Evolutionary conservation across 2,113 vertebrate genomes (phyloP), one percentile per base, ranked within the genome.

Genomic region (Dipodomys ordii): DNA sequence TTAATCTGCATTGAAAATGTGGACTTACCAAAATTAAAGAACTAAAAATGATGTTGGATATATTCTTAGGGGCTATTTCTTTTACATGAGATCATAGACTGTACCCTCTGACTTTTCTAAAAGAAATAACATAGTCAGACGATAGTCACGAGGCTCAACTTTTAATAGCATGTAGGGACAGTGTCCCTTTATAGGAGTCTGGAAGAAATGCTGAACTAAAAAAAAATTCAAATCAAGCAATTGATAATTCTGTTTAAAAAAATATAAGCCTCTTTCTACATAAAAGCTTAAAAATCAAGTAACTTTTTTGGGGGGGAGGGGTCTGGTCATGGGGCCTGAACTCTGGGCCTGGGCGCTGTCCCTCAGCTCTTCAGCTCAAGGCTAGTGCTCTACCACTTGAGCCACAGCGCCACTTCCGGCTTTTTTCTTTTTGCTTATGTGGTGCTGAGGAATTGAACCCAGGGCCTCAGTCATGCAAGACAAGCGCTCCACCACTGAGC

Each of bases 1-100:
- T 94, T 94, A 96, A 93, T 92, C 93, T 93, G 95, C 73, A 95
- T 92, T 85, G 65, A 95, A 96, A 96, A 91, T 84, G 64, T 93
- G 71, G 9, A n/a, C 49, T 74, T 96, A 86, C 97, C 96, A 93
- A 97, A 97, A 97, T 96, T 96, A 96, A 96, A 95, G 93, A 88
- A 94, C 96, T 97, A 97, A 95, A 97, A 96, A 94, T 95, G 93
- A 95, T 88, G 23, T 86, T 95, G 93, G 92, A 82, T 73, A 90
- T 92, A 76, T 81, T 65, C 57, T 94, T 91, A 80, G 76, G 76
- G 76, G 94, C 96, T 97, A 72, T 96, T 94, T 96, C 93, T 97
- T 96, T 49, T 64, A 87, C 94, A 95, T 81, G 94, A 86, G 89
- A 95, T 93, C 95, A 96, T 83, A 92, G 91, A 82, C 96, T 96